These are phyloP conservation scores for Drosophila willistoni DNA, from an alignment of 1,140 invertebrate species.

Conservation along the genomic window DNA sequence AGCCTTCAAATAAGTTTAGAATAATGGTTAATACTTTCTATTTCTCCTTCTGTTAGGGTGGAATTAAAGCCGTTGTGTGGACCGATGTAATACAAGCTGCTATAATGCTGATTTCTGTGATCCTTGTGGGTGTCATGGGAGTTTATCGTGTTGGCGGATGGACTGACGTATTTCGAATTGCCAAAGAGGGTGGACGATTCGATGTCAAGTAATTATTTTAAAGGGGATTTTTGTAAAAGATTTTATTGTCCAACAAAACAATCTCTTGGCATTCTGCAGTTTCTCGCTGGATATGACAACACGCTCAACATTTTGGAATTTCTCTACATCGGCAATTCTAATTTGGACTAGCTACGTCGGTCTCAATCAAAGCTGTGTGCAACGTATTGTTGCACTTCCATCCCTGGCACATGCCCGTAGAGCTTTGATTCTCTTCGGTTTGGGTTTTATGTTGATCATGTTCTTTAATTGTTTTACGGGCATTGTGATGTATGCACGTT, in stretches of 20 bases:
- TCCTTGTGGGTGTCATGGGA: conserved; percentile 88
- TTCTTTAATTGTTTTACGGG: conserved; percentile 87
- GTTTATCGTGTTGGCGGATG: conserved; percentile 88
- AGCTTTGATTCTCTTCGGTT: conserved; percentile 84
- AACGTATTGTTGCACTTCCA: conserved; percentile 72
- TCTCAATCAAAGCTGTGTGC: conserved; percentile 76
- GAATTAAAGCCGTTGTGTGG: conserved; percentile 94
- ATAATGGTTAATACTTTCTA: not conserved
- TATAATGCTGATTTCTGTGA: conserved; percentile 89
- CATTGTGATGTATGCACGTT: conserved; percentile 89
- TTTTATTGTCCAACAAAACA: not conserved
- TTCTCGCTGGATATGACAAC: conserved; percentile 56
- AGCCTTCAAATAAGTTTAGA: not conserved
- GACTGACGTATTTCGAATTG: conserved; percentile 86
- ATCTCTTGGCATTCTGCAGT: conserved; percentile 28
- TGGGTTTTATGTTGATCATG: conserved; percentile 84
- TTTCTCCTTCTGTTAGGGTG: conserved; percentile 85
- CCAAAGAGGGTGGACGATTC: conserved; percentile 84
- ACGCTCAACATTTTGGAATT: conserved; percentile 67
- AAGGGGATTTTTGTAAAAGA: not conserved
- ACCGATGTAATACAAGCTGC: conserved; percentile 92
- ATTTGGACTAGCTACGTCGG: conserved; percentile 67
- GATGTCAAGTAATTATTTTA: conserved; percentile 85
- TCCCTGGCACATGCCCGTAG: conserved; percentile 61
- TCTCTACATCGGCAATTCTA: conserved; percentile 27